Evolutionary conservation across 2,797 vertebrate species (phyloP).

Genomic region (Buceros bicornis): DNA sequence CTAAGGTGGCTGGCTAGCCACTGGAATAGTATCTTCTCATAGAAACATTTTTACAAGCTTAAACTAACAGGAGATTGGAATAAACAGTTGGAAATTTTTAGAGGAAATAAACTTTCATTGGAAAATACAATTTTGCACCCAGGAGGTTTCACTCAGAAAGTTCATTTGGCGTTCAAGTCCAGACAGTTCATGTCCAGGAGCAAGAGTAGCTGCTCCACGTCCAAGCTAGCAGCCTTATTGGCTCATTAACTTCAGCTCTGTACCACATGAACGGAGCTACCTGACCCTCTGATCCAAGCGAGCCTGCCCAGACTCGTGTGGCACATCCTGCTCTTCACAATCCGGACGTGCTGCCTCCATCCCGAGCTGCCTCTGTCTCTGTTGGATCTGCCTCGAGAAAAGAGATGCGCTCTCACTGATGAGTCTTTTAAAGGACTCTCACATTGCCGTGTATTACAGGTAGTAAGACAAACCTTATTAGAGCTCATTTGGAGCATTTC

Average conservation of each 20-base stretch:
- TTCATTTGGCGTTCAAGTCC: background rate
- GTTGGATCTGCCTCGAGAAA: fast-evolving
- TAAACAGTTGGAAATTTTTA: constrained; percentile 7
- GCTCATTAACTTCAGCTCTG: background rate
- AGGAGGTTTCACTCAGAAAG: background rate
- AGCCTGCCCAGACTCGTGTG: background rate
- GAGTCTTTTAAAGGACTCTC: background rate
- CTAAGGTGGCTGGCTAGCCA: background rate
- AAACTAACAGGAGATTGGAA: background rate
- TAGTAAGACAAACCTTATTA: background rate
- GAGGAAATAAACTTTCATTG: constrained; percentile 10
- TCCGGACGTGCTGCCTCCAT: fast-evolving
- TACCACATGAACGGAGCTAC: background rate
- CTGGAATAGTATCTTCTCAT: background rate
- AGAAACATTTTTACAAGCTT: background rate
- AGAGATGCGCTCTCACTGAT: background rate
- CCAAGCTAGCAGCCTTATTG: background rate
- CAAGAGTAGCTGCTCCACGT: background rate
- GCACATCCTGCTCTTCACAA: background rate
- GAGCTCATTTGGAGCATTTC: background rate
- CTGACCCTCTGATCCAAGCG: background rate
- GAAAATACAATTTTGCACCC: background rate
- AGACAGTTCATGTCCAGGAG: background rate
- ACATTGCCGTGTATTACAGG: background rate
- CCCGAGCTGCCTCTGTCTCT: background rate